A percentile compares a stretch with the other conserved stretches of the same genome.
These are phyloP conservation scores for Triplophysa dalaica DNA, from an alignment of 2,113 vertebrate genomes.

Conservation along the genomic window DNA sequence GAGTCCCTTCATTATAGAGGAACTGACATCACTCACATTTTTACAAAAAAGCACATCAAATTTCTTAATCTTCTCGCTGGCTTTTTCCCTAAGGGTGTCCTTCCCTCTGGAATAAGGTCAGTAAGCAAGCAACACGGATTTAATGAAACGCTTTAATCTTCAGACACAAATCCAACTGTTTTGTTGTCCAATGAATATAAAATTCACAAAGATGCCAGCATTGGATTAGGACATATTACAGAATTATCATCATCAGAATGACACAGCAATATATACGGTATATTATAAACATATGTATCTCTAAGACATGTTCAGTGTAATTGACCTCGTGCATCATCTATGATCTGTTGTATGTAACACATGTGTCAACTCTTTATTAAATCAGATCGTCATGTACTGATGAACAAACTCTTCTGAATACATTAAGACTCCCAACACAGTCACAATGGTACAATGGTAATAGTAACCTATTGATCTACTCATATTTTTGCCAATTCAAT, in stretches of 20 bases:
- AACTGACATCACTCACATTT: constrained; percentile 2
- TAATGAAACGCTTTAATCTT: constrained; percentile 14
- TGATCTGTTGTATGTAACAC: neutral
- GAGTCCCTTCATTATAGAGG: neutral
- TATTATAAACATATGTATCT: no score
- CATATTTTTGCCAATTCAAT: no score
- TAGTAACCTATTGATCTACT: no score
- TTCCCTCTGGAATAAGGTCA: neutral
- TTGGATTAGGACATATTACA: no score
- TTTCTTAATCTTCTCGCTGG: neutral
- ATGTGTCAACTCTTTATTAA: constrained; percentile 32
- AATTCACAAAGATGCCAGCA: no score
- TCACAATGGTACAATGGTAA: no score
- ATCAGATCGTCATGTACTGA: constrained; percentile 16
- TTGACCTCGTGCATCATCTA: no score
- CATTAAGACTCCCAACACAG: neutral
- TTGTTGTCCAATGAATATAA: no score
- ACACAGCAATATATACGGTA: no score
- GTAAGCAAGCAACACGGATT: neutral
- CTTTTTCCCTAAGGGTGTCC: constrained; percentile 5
- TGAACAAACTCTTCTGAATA: neutral
- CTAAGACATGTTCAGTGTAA: no score
- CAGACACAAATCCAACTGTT: neutral
- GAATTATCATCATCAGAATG: no score
- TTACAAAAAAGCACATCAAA: constrained; percentile 11